phyloP scores from a whole-genome alignment of 2,888 invertebrate genomes.

The Parnassius apollo region DNA sequence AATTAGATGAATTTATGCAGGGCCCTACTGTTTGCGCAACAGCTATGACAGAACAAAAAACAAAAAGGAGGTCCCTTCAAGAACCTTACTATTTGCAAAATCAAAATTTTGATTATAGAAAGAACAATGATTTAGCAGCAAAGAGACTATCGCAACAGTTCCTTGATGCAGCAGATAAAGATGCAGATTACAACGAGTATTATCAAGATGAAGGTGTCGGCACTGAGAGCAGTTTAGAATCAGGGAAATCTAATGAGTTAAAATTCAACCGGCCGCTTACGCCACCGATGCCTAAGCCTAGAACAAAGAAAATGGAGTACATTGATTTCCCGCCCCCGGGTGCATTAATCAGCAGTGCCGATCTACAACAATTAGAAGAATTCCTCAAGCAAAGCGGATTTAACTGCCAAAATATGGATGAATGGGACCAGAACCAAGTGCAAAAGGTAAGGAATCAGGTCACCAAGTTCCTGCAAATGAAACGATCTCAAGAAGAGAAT shows the following conservation, averaged over 20 bases:
- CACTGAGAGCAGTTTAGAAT: conserved; percentile 81
- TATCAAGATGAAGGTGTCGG: conserved; percentile 84
- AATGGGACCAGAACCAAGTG: conserved; percentile 85
- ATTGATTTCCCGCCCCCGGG: conserved; percentile 75
- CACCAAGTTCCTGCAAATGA: conserved; percentile 85
- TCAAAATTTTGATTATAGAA: conserved; percentile 67
- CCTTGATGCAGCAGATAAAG: conserved; percentile 77
- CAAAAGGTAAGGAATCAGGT: conserved; percentile 86
- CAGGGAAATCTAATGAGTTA: conserved; percentile 78
- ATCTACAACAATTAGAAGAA: conserved; percentile 85
- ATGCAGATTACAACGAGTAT: conserved; percentile 77
- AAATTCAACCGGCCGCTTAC: conserved; percentile 75
- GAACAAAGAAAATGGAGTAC: conserved; percentile 73
- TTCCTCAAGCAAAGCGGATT: conserved; percentile 87
- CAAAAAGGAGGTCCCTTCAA: conserved; percentile 87
- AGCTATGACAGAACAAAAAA: conserved; percentile 74
- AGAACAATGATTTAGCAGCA: conserved; percentile 77
- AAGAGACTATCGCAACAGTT: conserved; percentile 77
- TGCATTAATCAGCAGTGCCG: conserved; percentile 81
- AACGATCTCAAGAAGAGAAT: conserved; percentile 85
- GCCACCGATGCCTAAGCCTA: conserved; percentile 76
- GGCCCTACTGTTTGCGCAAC: conserved; percentile 71
- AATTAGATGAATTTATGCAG: conserved; percentile 82
- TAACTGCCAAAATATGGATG: conserved; percentile 84
- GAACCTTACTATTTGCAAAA: conserved; percentile 85